These are phyloP conservation scores for Ellobius talpinus DNA, from an alignment of 2,113 vertebrate genomes.

Conservation along the genomic window DNA sequence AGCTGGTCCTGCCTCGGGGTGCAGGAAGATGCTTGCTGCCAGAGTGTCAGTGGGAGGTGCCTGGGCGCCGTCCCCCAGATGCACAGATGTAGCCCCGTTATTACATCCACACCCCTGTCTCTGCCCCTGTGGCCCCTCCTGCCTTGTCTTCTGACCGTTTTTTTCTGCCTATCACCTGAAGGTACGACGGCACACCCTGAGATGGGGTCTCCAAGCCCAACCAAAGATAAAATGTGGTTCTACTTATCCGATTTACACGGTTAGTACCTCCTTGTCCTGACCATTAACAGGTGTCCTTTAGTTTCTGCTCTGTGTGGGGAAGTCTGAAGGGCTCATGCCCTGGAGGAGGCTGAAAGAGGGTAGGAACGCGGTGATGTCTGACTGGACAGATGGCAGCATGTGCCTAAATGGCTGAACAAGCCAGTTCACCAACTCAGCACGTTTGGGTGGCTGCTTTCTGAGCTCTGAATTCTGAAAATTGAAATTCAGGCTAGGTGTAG, in stretches of 20 bases:
- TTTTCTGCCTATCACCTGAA: not conserved
- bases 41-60: fast-evolving
- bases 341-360: not conserved
- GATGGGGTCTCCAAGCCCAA: not conserved
- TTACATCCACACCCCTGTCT: not conserved
- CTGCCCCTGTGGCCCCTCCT: not conserved
- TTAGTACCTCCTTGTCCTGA: slow-evolving; percentile 47
- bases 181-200: not conserved
- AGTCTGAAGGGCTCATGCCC: not conserved
- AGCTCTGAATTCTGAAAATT: not conserved
- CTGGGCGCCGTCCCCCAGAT: not conserved
- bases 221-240: fast-evolving
- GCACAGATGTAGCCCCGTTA: not conserved
- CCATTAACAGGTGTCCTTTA: not conserved
- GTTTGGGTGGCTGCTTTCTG: not conserved
- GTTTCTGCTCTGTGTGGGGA: not conserved
- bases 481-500: not conserved
- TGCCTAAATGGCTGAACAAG: not conserved
- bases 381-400: not conserved
- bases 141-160: not conserved
- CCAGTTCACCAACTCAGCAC: not conserved
- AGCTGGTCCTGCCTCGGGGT: not conserved
- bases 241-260: not conserved
- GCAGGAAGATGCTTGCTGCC: not conserved
- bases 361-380: too few species aligned